Percentiles rank a stretch among this genome's conserved stretches.
Evolutionary conservation across 2,113 vertebrate species (phyloP).

Genomic region (Hypomesus transpacificus): DNA sequence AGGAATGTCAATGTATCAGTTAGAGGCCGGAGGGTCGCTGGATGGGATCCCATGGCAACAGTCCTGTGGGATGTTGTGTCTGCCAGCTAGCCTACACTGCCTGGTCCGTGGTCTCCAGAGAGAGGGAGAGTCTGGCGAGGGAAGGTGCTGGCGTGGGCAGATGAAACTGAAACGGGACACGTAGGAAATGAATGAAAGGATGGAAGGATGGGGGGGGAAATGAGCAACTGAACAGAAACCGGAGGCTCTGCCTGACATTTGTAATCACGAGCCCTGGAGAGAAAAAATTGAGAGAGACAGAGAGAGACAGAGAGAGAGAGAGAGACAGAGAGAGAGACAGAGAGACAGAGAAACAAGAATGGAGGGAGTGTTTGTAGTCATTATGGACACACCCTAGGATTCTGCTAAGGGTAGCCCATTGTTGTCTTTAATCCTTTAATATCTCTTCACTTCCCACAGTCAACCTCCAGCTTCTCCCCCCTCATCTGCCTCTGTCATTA

Average conservation of each 20-base stretch:
- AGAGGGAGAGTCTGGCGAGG: constrained; percentile 29
- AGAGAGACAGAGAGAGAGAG: constrained; percentile 1
- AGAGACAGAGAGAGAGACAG: background rate
- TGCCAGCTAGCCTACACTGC: no score
- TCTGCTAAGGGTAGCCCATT: constrained; percentile 32
- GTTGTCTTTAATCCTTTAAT: constrained; percentile 32
- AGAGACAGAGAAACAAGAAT: background rate
- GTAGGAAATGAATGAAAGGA: constrained; percentile 24
- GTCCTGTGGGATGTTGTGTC: no score
- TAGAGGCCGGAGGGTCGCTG: background rate
- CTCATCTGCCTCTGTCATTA: no score
- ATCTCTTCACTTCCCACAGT: background rate
- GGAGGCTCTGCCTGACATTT: background rate
- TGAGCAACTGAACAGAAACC: constrained; percentile 29
- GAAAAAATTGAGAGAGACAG: background rate
- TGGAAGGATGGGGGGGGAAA: background rate
- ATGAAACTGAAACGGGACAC: constrained; percentile 10
- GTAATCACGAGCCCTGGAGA: constrained; percentile 6
- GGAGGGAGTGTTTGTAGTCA: background rate
- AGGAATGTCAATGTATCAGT: background rate
- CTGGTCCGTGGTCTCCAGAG: background rate
- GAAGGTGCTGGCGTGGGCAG: constrained; percentile 23
- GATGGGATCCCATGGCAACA: no score
- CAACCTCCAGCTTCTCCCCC: no score
- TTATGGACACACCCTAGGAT: constrained; percentile 43